phyloP scores from a whole-genome alignment of 64 coral and sea anemone genomes.

The Montipora sp. region DNA sequence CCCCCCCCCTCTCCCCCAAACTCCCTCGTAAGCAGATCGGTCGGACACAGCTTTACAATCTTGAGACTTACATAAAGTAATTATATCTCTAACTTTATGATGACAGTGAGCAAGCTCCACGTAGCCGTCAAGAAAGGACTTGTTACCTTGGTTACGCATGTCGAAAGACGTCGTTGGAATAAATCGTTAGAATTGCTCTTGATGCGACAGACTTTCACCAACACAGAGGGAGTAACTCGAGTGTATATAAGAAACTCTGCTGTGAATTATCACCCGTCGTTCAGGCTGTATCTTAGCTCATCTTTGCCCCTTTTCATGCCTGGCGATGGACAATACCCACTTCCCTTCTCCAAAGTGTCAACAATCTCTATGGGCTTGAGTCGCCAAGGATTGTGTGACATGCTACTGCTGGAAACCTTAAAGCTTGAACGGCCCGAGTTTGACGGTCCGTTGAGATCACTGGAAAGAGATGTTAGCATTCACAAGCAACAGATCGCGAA shows the following conservation, averaged over 20 bases:
- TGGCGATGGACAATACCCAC: slow-evolving; percentile 53
- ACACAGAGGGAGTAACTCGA: slow-evolving; percentile 36
- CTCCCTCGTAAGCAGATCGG: too few species aligned
- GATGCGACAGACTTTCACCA: slow-evolving; percentile 75
- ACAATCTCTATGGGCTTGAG: slow-evolving; percentile 82
- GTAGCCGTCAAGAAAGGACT: slow-evolving; percentile 78
- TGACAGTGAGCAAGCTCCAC: slow-evolving; percentile 74
- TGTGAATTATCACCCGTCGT: slow-evolving; percentile 79
- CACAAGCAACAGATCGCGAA: slow-evolving; percentile 86
- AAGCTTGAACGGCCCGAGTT: slow-evolving; percentile 88
- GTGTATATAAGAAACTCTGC: slow-evolving; percentile 75
- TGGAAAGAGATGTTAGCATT: slow-evolving; percentile 79
- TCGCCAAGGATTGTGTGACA: slow-evolving; percentile 77
- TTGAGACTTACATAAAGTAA: too few species aligned
- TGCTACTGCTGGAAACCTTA: slow-evolving; percentile 72
- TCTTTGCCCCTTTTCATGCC: slow-evolving; percentile 69
- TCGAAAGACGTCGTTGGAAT: slow-evolving; percentile 77
- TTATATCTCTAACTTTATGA: neutral
- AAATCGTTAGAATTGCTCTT: slow-evolving; percentile 77
- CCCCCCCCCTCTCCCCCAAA: too few species aligned
- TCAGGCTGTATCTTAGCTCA: slow-evolving; percentile 86
- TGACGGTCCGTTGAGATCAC: slow-evolving; percentile 82
- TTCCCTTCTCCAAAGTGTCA: slow-evolving; percentile 68
- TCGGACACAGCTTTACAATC: too few species aligned
- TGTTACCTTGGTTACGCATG: slow-evolving; percentile 75